phyloP scores from a whole-genome alignment of 2,113 vertebrate genomes.

The Carassius gibelio region DNA sequence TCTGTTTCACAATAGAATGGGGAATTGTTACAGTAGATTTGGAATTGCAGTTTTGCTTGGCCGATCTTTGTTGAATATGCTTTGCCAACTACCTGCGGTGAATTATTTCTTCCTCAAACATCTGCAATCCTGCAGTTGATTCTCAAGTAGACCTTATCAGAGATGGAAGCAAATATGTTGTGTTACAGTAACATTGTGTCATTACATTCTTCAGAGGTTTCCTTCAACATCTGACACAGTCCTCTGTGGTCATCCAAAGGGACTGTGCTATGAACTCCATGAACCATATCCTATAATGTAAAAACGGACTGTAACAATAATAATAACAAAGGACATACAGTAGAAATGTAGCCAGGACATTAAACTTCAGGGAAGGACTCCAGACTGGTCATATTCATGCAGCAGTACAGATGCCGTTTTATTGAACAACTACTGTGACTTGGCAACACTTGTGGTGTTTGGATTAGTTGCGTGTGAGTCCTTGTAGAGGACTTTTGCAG shows the following conservation, averaged over 20 bases:
- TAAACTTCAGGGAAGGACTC: constrained; percentile 7
- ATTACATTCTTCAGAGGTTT: constrained; percentile 39
- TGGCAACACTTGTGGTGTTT: background rate
- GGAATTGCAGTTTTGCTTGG: constrained; percentile 2
- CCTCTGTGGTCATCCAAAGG: background rate
- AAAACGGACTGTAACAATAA: constrained; percentile 40
- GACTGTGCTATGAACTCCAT: background rate
- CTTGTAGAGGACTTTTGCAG: background rate
- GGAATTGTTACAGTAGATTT: constrained; percentile 10
- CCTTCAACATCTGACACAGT: constrained; percentile 22
- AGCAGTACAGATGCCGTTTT: constrained; percentile 38
- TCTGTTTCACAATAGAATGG: constrained; percentile 34
- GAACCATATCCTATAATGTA: constrained; percentile 14
- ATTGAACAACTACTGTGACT: constrained; percentile 20
- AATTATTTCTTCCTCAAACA: constrained; percentile 25
- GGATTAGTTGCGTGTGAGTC: background rate
- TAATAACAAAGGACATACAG: constrained; percentile 33
- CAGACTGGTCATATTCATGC: constrained; percentile 10
- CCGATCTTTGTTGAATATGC: background rate
- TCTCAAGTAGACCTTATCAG: constrained; percentile 30
- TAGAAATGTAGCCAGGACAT: constrained; percentile 17
- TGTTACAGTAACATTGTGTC: background rate
- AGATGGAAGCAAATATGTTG: constrained; percentile 28
- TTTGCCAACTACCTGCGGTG: constrained; percentile 13
- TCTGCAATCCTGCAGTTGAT: background rate